Evolutionary conservation across 1,140 invertebrate genomes (phyloP).

Genomic region (Agrilus planipennis): DNA sequence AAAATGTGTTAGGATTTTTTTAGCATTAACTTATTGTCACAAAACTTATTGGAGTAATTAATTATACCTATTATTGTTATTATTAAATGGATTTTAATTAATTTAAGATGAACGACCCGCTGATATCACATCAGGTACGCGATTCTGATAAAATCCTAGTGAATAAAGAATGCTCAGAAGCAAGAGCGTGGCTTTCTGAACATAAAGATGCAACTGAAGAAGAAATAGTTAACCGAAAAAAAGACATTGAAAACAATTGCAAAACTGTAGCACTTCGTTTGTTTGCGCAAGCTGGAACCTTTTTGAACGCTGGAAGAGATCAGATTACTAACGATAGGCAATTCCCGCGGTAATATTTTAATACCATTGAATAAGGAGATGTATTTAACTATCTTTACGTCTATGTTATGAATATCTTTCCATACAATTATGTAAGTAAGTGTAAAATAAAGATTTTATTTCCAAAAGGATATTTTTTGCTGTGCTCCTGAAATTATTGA

Average conservation of each 20-base stretch:
- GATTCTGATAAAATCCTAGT: constrained; percentile 33
- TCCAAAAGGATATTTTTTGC: too few relatives aligned
- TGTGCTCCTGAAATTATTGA: too few relatives aligned
- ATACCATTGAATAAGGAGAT: too few relatives aligned
- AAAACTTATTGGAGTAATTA: not conserved
- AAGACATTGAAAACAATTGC: constrained; percentile 41
- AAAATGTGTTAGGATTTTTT: too few relatives aligned
- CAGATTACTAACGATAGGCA: too few relatives aligned
- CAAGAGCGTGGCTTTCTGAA: constrained; percentile 49
- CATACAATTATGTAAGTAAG: too few relatives aligned
- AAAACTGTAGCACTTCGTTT: constrained; percentile 38
- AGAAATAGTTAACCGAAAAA: constrained; percentile 44
- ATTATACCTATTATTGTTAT: not conserved
- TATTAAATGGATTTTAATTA: not conserved
- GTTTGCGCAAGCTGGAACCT: constrained; percentile 22
- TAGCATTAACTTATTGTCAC: too few relatives aligned
- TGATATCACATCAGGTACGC: constrained; percentile 27
- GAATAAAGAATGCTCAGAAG: constrained; percentile 39
- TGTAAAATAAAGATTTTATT: too few relatives aligned
- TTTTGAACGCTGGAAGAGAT: too few relatives aligned
- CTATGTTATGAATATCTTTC: too few relatives aligned
- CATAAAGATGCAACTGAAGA: constrained; percentile 47
- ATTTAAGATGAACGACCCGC: constrained; percentile 31
- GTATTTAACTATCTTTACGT: too few relatives aligned
- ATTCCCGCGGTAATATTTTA: too few relatives aligned